A percentile compares a stretch with the other conserved stretches of the same genome.
phyloP scores from a whole-genome alignment of 1,140 invertebrate genomes.

The Sinonovacula constricta region DNA sequence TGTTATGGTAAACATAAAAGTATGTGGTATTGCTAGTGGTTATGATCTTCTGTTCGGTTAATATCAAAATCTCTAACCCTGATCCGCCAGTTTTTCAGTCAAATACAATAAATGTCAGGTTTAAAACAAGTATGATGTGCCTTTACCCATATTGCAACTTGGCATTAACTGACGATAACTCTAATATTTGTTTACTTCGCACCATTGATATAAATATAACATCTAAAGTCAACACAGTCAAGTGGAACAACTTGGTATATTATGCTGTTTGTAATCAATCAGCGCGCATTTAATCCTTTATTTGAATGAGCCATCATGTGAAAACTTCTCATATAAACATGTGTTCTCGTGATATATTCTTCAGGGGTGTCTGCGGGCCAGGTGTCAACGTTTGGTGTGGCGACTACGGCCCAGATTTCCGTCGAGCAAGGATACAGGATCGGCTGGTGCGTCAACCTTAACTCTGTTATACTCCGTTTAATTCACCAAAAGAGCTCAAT shows the following conservation, averaged over 20 bases:
- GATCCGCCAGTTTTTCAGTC: no score
- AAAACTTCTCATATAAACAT: neutral
- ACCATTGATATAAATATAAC: neutral
- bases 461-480: no score
- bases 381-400: neutral
- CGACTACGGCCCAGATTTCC: slow-evolving; percentile 1
- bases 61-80: no score
- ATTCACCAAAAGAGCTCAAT: no score
- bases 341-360: neutral
- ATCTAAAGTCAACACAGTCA: neutral
- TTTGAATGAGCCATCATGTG: neutral
- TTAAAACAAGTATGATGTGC: no score
- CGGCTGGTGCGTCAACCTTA: slow-evolving; percentile 2
- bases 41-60: no score
- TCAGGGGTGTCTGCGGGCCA: neutral
- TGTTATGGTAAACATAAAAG: no score
- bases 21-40: no score
- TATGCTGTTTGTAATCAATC: neutral
- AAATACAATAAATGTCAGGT: no score
- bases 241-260: neutral
- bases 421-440: neutral
- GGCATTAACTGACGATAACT: no score
- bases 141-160: no score
- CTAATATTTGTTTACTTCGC: neutral
- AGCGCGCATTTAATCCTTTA: neutral